phyloP scores from a whole-genome alignment of 2,888 invertebrate genomes.

The Heliconius sara region DNA sequence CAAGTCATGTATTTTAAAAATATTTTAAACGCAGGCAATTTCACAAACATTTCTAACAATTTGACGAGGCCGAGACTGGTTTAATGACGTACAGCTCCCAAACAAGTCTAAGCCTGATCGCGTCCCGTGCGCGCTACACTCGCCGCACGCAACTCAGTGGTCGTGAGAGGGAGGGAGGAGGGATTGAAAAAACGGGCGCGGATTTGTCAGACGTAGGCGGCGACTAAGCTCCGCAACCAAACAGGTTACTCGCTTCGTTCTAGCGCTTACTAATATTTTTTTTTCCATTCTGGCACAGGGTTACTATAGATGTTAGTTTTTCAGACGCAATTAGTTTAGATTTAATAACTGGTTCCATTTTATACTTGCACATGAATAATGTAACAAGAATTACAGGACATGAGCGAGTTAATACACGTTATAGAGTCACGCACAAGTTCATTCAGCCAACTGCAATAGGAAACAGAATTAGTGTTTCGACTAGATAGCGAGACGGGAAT shows the following conservation, averaged over 20 bases:
- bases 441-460: slow-evolving; percentile 49
- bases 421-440: slow-evolving; percentile 27
- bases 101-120: slow-evolving; percentile 75
- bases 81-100: slow-evolving; percentile 51
- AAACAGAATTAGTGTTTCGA: slow-evolving; percentile 54
- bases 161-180: slow-evolving; percentile 49
- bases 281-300: slow-evolving; percentile 68
- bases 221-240: slow-evolving; percentile 68
- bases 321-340: slow-evolving; percentile 30
- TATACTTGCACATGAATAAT: slow-evolving; percentile 29
- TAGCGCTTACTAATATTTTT: slow-evolving; percentile 72
- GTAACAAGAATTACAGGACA: slow-evolving; percentile 10
- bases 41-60: slow-evolving; percentile 49
- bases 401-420: slow-evolving; percentile 19
- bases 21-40: slow-evolving; percentile 45
- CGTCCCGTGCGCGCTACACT: slow-evolving; percentile 54
- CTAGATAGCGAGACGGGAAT: slow-evolving; percentile 54
- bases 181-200: slow-evolving; percentile 66
- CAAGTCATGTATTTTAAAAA: slow-evolving; percentile 32
- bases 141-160: slow-evolving; percentile 48
- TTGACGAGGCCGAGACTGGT: slow-evolving; percentile 46
- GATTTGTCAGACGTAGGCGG: slow-evolving; percentile 81
- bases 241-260: slow-evolving; percentile 74
- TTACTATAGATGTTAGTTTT: slow-evolving; percentile 54
- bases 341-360: slow-evolving; percentile 31